Percentiles rank a stretch among this genome's conserved stretches.
Conservation (phyloP, 2,797 vertebrate genomes). For the Mus caroli region DNA sequence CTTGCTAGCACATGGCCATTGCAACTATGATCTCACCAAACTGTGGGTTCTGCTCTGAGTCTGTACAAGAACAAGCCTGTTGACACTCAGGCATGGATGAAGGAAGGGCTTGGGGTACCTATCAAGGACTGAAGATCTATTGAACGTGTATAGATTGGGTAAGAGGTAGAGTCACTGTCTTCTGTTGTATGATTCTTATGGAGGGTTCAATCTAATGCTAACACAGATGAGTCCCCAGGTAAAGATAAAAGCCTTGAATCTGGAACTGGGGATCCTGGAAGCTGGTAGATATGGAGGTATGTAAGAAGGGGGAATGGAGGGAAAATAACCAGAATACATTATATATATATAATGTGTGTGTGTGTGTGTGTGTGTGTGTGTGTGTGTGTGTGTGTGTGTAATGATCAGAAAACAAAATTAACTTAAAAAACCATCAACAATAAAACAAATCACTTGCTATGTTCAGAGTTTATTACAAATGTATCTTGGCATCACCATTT, state of each 20-base stretch:
- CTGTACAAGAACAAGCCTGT: not conserved
- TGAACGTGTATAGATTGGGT: not conserved
- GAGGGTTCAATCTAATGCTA: not conserved
- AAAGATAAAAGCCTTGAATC: not conserved
- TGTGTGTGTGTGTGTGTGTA: no score
- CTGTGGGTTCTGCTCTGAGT: not conserved
- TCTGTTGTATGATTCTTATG: not conserved
- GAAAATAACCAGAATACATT: not conserved
- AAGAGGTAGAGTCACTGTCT: not conserved
- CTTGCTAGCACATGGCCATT: not conserved
- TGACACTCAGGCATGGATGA: not conserved
- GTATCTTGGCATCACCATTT: not conserved
- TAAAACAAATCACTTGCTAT: not conserved
- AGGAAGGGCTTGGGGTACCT: not conserved
- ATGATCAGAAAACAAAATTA: not conserved
- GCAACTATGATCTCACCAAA: not conserved
- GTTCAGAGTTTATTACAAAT: not conserved
- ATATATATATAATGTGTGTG: not conserved
- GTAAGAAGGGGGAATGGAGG: rapidly evolving
- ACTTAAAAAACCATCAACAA: not conserved
- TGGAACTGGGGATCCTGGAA: not conserved
- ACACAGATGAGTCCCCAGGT: not conserved
- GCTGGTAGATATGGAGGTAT: not conserved
- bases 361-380: no score
- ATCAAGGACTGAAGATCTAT: not conserved